phyloP scores from a whole-genome alignment of 2,888 invertebrate species.

The Siphlonurus alternatus region DNA sequence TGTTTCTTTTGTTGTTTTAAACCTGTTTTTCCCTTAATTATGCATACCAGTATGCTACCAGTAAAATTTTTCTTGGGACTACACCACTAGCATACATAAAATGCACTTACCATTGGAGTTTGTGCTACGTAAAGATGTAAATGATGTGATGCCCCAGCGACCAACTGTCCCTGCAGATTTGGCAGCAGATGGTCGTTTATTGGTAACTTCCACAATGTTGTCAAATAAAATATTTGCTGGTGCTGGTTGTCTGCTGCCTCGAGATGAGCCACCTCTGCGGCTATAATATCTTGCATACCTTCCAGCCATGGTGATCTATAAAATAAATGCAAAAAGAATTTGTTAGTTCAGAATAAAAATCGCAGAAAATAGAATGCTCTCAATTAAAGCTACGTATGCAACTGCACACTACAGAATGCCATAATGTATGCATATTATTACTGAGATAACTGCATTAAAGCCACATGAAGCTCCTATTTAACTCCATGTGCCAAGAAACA shows the following conservation, averaged over 20 bases:
- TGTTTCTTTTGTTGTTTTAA: too few relatives aligned
- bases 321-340: neutral
- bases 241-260: constrained; percentile 9
- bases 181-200: constrained; percentile 74
- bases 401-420: neutral
- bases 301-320: neutral
- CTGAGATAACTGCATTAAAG: too few relatives aligned
- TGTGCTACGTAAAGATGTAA: constrained; percentile 71
- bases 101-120: constrained; percentile 49
- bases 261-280: neutral
- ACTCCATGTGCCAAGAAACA: too few relatives aligned
- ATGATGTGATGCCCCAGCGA: constrained; percentile 88
- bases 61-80: too few relatives aligned
- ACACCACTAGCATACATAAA: too few relatives aligned
- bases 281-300: neutral
- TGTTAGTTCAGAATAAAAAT: neutral
- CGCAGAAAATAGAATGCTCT: too few relatives aligned
- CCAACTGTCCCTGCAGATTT: constrained; percentile 82
- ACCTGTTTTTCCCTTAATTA: too few relatives aligned
- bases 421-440: neutral
- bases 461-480: too few relatives aligned
- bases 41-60: too few relatives aligned
- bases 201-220: constrained; percentile 52
- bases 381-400: neutral
- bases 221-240: constrained; percentile 45